A percentile compares a stretch with the other conserved stretches of the same genome.
phyloP scores from a whole-genome alignment of 2,797 vertebrate genomes.

The Takifugu ocellatus region DNA sequence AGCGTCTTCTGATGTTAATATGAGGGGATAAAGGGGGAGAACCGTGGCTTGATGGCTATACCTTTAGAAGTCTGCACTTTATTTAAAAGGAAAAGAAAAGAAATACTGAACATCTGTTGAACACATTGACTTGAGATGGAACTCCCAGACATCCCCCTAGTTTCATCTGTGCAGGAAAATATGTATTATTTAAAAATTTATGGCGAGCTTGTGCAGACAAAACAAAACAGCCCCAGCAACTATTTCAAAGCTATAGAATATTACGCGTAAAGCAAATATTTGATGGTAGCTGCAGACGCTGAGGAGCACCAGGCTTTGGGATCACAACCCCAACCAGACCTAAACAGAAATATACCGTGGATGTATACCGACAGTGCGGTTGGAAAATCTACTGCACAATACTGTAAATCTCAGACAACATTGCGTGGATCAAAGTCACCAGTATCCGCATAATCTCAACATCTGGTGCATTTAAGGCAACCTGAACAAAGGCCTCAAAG shows the following conservation, averaged over 20 bases:
- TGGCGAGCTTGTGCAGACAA: constrained; percentile 17
- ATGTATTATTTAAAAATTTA: constrained; percentile 42
- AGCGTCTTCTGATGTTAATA: constrained; percentile 4
- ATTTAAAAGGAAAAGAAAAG: constrained; percentile 22
- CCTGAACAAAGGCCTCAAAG: constrained; percentile 17
- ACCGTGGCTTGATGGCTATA: constrained; percentile 6
- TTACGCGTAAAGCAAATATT: neutral
- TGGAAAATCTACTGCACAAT: constrained; percentile 11
- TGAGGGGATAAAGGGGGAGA: constrained; percentile 6
- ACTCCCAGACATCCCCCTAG: constrained; percentile 45
- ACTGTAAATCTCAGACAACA: constrained; percentile 33
- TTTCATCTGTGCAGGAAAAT: constrained; percentile 47
- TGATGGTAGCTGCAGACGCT: constrained; percentile 29
- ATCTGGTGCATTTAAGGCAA: constrained; percentile 33
- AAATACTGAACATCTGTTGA: constrained; percentile 65
- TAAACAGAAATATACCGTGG: neutral
- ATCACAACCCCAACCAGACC: no score
- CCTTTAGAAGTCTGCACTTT: constrained; percentile 12
- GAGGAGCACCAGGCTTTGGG: no score
- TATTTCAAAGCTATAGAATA: constrained; percentile 8
- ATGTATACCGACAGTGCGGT: constrained; percentile 21
- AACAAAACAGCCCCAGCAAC: constrained; percentile 17
- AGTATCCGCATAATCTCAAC: constrained; percentile 10
- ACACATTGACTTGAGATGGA: constrained; percentile 52
- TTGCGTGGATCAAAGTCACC: constrained; percentile 2